Base-by-base conservation (phyloP, 2,797 vertebrate genomes). In the Sebastolobus altivelis region DNA sequence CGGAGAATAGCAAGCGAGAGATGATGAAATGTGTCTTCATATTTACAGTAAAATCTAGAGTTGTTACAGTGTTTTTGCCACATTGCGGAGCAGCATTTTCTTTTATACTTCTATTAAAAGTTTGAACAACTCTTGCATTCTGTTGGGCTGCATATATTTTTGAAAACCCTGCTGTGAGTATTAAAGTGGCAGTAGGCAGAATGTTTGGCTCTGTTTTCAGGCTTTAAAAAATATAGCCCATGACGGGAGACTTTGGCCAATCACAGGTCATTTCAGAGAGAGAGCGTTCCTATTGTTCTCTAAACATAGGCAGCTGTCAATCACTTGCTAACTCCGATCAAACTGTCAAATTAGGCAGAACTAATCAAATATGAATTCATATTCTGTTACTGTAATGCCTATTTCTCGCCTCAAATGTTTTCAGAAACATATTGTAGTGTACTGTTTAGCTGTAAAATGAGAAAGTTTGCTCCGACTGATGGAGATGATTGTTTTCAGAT, bases 1-100 rank as follows among this genome's bases (percentile, higher is more conserved):
- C 52, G 6, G 88, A 89, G 82, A 83, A 75, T 75, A 85, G 37
- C 79, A 46, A 85, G 31, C 3, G 4, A 76, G n/a, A 56, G 72
- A 60, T 84, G 83, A 82, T 87, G 76, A 89, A 81, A 88, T 58
- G 4, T 35, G n/a, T 78, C 56, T 60, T 70, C 8, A 65, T 58
- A 67, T 84, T 68, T 72, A 69, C 29, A 84, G 29, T n/a, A 61
- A 6, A 56, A 70, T 14, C 25, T 54, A 8, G 2, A 74, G 65
- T 20, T 16, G 3, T 55, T 43, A 33, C 16, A 49, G 33, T 61
- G 8, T 60, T 67, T 75, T 55, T 69, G 11, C 1, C 27, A 8
- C 65, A 49, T 40, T 52, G 0, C 22, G 3, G 9, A 46, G 33
- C 29, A 1, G 6, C 2, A 38, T 35, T 65, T 54, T 22, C 2